phyloP scores from a whole-genome alignment of 2,888 invertebrate species.

The Aphelenchoides bicaudatus region DNA sequence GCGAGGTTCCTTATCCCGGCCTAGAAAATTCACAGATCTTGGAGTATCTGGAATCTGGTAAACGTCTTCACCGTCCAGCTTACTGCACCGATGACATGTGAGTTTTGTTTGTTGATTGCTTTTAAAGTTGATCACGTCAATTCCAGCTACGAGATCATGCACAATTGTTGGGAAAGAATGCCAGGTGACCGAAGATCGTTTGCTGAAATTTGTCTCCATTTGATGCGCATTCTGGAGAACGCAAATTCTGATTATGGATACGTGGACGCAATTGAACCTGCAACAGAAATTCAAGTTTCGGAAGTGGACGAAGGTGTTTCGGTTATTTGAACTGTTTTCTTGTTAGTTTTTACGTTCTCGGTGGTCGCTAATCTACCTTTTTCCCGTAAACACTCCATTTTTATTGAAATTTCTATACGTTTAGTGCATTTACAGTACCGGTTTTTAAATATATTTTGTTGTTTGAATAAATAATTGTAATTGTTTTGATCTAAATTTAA shows the following conservation, averaged over 20 bases:
- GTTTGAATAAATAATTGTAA: too few species aligned
- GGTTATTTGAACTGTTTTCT: too few species aligned
- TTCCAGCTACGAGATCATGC: constrained; percentile 48
- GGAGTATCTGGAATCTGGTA: constrained; percentile 37
- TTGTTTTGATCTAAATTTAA: too few species aligned
- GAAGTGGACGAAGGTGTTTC: too few species aligned
- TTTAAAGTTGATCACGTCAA: background rate
- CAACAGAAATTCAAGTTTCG: too few species aligned
- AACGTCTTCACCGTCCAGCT: constrained; percentile 43
- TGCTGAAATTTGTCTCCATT: constrained; percentile 34
- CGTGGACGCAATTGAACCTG: too few species aligned
- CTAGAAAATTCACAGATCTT: constrained; percentile 46
- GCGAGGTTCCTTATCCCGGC: constrained; percentile 47
- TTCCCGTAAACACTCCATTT: too few species aligned
- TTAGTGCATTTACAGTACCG: too few species aligned
- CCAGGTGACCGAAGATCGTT: constrained; percentile 40
- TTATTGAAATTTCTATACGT: too few species aligned
- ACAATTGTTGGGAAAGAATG: constrained; percentile 38
- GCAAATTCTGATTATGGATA: constrained; percentile 46
- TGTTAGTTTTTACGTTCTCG: too few species aligned
- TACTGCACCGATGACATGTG: constrained; percentile 48
- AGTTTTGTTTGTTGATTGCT: constrained; percentile 19
- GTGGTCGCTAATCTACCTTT: too few species aligned
- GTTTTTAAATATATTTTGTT: too few species aligned
- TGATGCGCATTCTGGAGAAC: constrained; percentile 39